Percentiles rank a stretch among this genome's conserved stretches.
phyloP scores from a whole-genome alignment of 2,113 vertebrate species.

The Oreochromis tanganicae region DNA sequence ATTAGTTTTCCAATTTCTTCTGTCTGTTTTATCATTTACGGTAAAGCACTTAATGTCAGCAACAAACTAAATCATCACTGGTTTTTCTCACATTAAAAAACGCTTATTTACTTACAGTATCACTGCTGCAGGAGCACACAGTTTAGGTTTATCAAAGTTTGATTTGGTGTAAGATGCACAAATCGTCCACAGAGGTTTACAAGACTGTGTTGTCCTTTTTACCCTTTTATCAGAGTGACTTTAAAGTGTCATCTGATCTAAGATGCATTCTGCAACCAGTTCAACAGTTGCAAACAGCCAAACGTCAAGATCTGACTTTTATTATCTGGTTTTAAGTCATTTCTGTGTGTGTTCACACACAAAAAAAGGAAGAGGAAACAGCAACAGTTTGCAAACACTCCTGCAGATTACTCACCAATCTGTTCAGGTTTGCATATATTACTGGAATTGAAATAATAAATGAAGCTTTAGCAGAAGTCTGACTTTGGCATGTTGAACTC shows the following conservation, averaged over 20 bases:
- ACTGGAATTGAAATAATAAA: not conserved
- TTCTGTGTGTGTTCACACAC: not conserved
- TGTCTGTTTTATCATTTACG: not conserved
- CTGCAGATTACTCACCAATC: not conserved
- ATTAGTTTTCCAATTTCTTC: not conserved
- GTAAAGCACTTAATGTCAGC: not conserved
- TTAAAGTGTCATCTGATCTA: not conserved
- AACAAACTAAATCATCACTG: not conserved
- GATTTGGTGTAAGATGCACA: not conserved
- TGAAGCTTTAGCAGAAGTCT: not conserved
- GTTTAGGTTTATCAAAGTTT: not conserved
- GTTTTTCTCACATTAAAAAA: not conserved
- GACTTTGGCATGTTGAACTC: not conserved
- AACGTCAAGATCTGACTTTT: not conserved
- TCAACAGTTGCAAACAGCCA: not conserved
- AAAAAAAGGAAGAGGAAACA: not conserved
- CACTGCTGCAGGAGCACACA: not conserved
- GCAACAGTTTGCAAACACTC: not conserved
- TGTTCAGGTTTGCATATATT: not conserved
- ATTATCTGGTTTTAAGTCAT: not conserved
- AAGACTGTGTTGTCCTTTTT: not conserved
- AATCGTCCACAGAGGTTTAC: not conserved
- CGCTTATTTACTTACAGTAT: not conserved
- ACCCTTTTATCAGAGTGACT: not conserved
- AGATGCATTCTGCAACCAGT: not conserved